Base-by-base conservation (phyloP, 30 jellyfish, hydroid and myxozoan genomes). In the Aurelia sp. region DNA sequence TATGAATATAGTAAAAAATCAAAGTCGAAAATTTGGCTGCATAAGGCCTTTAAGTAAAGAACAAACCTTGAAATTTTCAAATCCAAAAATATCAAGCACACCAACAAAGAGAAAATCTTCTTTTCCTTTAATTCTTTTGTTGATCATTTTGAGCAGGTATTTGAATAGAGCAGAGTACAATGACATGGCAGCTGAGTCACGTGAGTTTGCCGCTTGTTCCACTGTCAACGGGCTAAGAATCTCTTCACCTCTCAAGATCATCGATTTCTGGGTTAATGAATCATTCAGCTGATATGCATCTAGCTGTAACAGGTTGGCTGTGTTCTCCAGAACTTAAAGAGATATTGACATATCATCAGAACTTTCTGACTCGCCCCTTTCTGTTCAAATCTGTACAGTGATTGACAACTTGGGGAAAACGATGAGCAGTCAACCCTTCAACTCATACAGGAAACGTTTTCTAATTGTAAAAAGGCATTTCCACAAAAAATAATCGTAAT, bases 151-250 rank as follows among this genome's bases (percentile, higher is more conserved):
- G 47, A 93, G 86, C 67, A 88, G 24, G 81, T 96, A 88, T 62
- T 88, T 93, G 89, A 93, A 93, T 68, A 92, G 82, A 8, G 98
- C 98, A 31, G 96, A 86, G 73, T 87, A 93, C 60, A 93, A 78
- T 22, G 98, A 92, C 98, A 93, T 93, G 0, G 98, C 97, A 59
- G 92, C 92, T 1, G 98, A 88, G 80, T 93, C 98, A 18, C 98
- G 67, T 80, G 98, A 88, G 65, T 74, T 91, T 4, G 80, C 90
- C 30, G 98, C 98, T 69, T 93, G 98, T 80, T 93, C 97, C n/a
- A 88, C 98, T 8, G 96, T 93, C 74, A 93, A 81, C 0, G 98
- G 98, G 65, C 98, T 93, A 69, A 93, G 91, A 50, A 93, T 93
- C 74, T 93, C 96, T 60, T 93, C 98, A 4, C 98, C 98, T 8